Conservation (phyloP, 2,113 vertebrate genomes). For the Okapia johnstoni region DNA sequence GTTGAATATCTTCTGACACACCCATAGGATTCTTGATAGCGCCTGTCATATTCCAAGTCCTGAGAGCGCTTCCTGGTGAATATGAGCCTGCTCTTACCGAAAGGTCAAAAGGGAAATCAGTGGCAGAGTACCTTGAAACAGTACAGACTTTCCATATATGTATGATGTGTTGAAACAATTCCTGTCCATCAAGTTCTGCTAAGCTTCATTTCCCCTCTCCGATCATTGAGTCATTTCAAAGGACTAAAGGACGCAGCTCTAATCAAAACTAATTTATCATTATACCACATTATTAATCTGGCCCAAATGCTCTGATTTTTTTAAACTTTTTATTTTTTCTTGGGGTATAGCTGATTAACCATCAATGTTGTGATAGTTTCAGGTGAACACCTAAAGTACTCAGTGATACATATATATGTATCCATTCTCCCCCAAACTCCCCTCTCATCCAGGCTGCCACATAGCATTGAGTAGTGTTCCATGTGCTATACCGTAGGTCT, state of each 20-base stretch:
- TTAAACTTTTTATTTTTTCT: background rate
- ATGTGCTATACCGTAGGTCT: background rate
- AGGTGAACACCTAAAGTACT: background rate
- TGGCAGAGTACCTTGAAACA: background rate
- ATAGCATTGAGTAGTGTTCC: background rate
- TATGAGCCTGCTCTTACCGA: background rate
- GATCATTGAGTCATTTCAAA: background rate
- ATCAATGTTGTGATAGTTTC: background rate
- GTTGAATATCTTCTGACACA: background rate
- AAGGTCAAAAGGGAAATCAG: conserved; percentile 7
- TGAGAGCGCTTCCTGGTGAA: background rate
- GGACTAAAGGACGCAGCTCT: background rate
- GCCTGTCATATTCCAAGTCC: background rate
- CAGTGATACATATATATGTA: background rate
- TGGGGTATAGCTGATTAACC: background rate
- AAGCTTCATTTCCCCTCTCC: background rate
- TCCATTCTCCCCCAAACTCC: background rate
- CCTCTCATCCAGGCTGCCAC: background rate
- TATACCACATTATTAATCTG: background rate
- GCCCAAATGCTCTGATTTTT: background rate
- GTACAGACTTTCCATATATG: background rate
- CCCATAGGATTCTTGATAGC: background rate
- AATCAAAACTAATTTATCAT: background rate
- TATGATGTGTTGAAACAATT: background rate
- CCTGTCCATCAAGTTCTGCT: background rate